Percentiles rank a stretch among this genome's conserved stretches.
Conservation (phyloP, 2,888 invertebrate genomes). For the Dysmachus trigonus region DNA sequence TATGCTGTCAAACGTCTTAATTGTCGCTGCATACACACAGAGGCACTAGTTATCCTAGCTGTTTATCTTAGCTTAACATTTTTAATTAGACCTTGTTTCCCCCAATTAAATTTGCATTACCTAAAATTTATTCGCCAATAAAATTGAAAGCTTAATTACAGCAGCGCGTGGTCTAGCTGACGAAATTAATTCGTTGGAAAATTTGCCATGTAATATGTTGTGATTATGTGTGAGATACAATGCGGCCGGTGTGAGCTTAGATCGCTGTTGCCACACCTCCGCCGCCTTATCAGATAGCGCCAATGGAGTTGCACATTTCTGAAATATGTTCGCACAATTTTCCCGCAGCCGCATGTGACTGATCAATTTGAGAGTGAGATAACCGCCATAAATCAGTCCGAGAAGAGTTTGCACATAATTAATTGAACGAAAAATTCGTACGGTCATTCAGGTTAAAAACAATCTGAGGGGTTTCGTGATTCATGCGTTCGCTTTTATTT, state of each 20-base stretch:
- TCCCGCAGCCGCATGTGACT: slow-evolving; percentile 3
- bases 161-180: slow-evolving; percentile 1
- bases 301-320: background rate
- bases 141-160: slow-evolving; percentile 41
- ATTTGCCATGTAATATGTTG: background rate
- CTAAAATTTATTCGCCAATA: slow-evolving; percentile 29
- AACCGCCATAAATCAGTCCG: background rate
- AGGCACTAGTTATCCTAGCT: background rate
- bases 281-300: slow-evolving; percentile 18
- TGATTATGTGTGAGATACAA: background rate
- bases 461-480: background rate
- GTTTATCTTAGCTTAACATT: background rate
- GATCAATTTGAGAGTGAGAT: slow-evolving; percentile 10
- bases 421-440: background rate
- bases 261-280: background rate
- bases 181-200: slow-evolving; percentile 19
- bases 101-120: slow-evolving; percentile 44
- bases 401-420: background rate
- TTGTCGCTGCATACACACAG: background rate
- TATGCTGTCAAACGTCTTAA: background rate
- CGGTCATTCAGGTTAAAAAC: background rate
- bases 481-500: background rate
- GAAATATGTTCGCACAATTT: slow-evolving; percentile 28
- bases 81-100: background rate
- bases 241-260: background rate